phyloP scores from a whole-genome alignment of 2,113 vertebrate species.

The Passer montanus region DNA sequence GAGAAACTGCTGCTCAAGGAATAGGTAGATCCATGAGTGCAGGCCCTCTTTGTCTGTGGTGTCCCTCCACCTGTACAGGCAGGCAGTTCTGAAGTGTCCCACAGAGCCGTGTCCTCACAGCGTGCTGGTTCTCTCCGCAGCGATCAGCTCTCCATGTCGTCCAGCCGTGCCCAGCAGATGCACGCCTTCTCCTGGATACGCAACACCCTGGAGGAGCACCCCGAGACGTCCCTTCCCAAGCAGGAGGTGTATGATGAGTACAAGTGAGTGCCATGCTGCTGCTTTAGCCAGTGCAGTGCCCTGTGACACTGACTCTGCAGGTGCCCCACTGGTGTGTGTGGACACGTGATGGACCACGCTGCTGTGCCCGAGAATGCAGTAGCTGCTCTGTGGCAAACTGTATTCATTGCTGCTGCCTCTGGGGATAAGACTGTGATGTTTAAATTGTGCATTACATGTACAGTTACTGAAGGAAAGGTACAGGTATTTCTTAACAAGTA shows the following conservation, averaged over 20 bases:
- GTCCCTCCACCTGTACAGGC: not conserved
- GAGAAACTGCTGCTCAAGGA: not conserved
- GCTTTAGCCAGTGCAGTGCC: not conserved
- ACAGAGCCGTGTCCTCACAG: not conserved
- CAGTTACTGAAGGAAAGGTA: not conserved
- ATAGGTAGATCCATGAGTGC: not conserved
- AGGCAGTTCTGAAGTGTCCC: not conserved
- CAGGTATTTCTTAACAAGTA: not conserved
- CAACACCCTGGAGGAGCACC: slow-evolving; percentile 94
- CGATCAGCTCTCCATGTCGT: slow-evolving; percentile 92
- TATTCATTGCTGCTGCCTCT: not conserved
- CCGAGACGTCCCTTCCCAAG: slow-evolving; percentile 98
- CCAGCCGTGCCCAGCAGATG: slow-evolving; percentile 95
- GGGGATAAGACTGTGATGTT: not conserved
- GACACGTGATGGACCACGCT: accelerated
- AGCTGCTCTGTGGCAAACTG: not conserved
- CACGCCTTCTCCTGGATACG: slow-evolving; percentile 98
- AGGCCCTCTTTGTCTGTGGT: not conserved
- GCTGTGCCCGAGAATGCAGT: not conserved
- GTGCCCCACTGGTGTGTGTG: not conserved
- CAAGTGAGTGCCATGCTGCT: slow-evolving; percentile 80
- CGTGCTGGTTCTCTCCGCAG: slow-evolving; percentile 66
- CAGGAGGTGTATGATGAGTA: slow-evolving; percentile 99
- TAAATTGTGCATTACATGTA: not conserved
- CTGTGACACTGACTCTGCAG: not conserved